Conservation (phyloP, 2,888 invertebrate genomes). For the Eupsilia transversa region DNA sequence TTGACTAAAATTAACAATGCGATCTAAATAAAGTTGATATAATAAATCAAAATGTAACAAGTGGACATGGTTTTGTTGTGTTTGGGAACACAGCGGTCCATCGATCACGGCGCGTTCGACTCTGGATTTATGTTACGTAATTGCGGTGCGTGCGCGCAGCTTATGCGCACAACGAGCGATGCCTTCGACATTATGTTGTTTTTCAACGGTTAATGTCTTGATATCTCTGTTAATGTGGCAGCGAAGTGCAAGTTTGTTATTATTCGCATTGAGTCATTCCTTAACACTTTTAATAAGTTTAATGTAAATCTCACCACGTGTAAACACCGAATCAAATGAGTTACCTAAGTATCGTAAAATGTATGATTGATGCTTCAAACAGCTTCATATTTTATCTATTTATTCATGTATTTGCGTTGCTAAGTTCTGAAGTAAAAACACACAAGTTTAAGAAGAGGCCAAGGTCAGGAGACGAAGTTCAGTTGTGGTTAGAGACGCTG, state of each 20-base stretch:
- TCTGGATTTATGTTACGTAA: constrained; percentile 88
- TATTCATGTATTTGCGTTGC: constrained; percentile 1
- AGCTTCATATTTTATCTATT: neutral
- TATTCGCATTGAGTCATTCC: constrained; percentile 62
- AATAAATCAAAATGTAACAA: constrained; percentile 83
- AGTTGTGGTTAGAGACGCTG: constrained; percentile 77
- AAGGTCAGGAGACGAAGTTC: constrained; percentile 77
- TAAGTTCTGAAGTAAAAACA: constrained; percentile 38
- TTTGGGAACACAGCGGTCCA: constrained; percentile 79
- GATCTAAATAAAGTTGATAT: constrained; percentile 75
- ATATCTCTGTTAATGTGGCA: constrained; percentile 81
- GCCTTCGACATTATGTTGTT: constrained; percentile 80
- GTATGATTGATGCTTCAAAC: constrained; percentile 4
- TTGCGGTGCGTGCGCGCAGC: constrained; percentile 81
- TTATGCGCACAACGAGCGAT: constrained; percentile 70
- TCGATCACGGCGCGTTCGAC: constrained; percentile 85
- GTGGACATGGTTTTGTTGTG: constrained; percentile 81
- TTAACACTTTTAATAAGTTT: constrained; percentile 62
- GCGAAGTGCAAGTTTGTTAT: constrained; percentile 75
- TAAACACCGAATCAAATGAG: constrained; percentile 37
- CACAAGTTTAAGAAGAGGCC: constrained; percentile 61
- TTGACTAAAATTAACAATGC: constrained; percentile 75
- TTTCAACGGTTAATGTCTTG: constrained; percentile 79
- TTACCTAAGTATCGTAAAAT: constrained; percentile 10
- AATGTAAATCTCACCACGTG: constrained; percentile 37